Evolutionary conservation across 2,113 vertebrate species (phyloP).

Genomic region (Malurus alboscapulatus): DNA sequence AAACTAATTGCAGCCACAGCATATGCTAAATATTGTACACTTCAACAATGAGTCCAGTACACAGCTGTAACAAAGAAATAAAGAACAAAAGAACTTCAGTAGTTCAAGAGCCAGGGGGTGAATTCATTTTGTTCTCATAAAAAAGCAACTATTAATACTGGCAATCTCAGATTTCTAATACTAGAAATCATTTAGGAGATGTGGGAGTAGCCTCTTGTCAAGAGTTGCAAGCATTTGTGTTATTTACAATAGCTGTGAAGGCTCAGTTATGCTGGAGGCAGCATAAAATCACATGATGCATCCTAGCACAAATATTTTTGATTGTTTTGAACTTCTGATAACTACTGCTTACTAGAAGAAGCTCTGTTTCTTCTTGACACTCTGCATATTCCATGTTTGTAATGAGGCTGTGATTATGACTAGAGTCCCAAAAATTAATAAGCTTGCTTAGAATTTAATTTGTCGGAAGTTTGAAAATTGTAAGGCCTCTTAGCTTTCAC

Average conservation of each 20-base stretch:
- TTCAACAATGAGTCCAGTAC: not conserved
- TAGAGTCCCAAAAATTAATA: not conserved
- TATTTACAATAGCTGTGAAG: not conserved
- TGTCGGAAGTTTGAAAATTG: not conserved
- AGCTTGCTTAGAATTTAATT: not conserved
- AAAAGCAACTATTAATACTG: not conserved
- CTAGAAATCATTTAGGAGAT: not conserved
- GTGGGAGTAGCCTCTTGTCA: not conserved
- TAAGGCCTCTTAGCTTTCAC: not conserved
- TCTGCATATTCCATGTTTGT: not conserved
- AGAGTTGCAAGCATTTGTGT: not conserved
- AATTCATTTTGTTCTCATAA: not conserved
- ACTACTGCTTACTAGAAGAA: not conserved
- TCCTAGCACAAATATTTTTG: not conserved
- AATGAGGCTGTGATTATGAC: not conserved
- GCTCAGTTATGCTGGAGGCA: not conserved
- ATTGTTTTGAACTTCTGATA: not conserved
- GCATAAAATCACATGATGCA: not conserved
- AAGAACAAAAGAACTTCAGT: not conserved
- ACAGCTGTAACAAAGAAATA: not conserved
- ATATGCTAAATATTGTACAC: not conserved
- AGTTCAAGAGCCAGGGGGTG: not conserved
- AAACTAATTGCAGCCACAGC: constrained; percentile 3
- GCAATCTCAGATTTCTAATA: not conserved
- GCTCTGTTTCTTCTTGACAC: not conserved